These are phyloP conservation scores for Drosophila pseudoobscura DNA, from an alignment of 1,140 invertebrate species.

Conservation along the genomic window DNA sequence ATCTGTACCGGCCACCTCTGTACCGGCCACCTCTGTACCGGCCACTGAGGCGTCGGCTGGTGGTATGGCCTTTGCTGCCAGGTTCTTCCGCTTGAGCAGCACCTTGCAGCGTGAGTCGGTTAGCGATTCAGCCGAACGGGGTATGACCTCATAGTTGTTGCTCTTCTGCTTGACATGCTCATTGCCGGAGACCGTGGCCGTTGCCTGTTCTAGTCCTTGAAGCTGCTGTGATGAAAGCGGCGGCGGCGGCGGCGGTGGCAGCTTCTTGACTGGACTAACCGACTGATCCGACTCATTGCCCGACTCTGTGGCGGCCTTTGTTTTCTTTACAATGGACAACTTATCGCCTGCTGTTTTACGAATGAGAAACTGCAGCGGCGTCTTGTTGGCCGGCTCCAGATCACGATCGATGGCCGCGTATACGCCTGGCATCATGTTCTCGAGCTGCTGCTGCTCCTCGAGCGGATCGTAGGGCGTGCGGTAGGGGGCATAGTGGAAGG, in stretches of 20 bases:
- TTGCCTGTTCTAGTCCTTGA: neutral
- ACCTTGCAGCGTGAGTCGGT: slow-evolving; percentile 71
- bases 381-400: slow-evolving; percentile 77
- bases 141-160: slow-evolving; percentile 72
- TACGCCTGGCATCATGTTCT: slow-evolving; percentile 86
- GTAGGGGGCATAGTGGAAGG: slow-evolving; percentile 90
- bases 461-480: slow-evolving; percentile 89
- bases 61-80: slow-evolving; percentile 41
- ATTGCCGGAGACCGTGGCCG: neutral
- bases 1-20: neutral
- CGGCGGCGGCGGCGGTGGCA: neutral
- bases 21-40: neutral
- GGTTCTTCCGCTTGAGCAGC: slow-evolving; percentile 73
- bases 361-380: slow-evolving; percentile 78
- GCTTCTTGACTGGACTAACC: slow-evolving; percentile 52
- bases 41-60: neutral
- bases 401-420: slow-evolving; percentile 62
- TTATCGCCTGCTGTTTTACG: slow-evolving; percentile 77
- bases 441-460: slow-evolving; percentile 87
- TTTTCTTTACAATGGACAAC: slow-evolving; percentile 80
- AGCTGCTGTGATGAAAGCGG: too few species aligned
- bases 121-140: slow-evolving; percentile 48
- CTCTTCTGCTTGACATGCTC: slow-evolving; percentile 59
- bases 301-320: slow-evolving; percentile 62
- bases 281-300: slow-evolving; percentile 74